Evolutionary conservation across 1,140 invertebrate species (phyloP), one percentile per base, ranked within the genome.

Genomic region (Plutomurus gul): DNA sequence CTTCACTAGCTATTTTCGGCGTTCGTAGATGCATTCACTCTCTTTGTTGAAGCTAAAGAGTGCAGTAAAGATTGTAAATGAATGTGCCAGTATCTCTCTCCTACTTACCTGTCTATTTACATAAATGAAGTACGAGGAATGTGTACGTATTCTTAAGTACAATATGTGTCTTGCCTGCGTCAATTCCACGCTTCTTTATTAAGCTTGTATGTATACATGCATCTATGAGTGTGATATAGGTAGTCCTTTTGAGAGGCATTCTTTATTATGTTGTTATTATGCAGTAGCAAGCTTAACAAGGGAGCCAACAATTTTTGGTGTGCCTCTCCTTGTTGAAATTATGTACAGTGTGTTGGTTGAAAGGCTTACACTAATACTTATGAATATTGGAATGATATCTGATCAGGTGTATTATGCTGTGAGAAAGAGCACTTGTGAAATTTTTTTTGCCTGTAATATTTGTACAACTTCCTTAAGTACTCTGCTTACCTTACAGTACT

Each of bases 1-100:
- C 75, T 33, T 76, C 18, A 65, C 4, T 76, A 43, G 37, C 39
- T 27, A 76, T 76, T 65, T 76, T 76, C 75, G 27, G 51, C 75
- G 20, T 46, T 76, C 33, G 18, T 37, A 72, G 20, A 65, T 43
- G 10, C 13, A 65, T 65, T 25, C 30, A 65, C 20, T 51, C 47
- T 25, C 18, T 33, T 33, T 65, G 16, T 65, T 65, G 16, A 65
- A 65, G 25, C 27, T 65, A 65, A 65, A 65, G 56, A 65, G 56
- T 30, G 6, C 16, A 33, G 25, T 65, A 36, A 49, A 49, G 46
- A 49, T 49, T n/a, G n/a, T n/a, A n/a, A n/a, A n/a, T n/a, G n/a
- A n/a, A n/a, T n/a, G n/a, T n/a, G n/a, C n/a, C n/a, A n/a, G n/a
- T n/a, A n/a, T n/a, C n/a, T n/a, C n/a, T n/a, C n/a, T n/a, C n/a